Base-by-base conservation (phyloP, 2,797 vertebrate genomes). In the Chaenodraco wilsoni region DNA sequence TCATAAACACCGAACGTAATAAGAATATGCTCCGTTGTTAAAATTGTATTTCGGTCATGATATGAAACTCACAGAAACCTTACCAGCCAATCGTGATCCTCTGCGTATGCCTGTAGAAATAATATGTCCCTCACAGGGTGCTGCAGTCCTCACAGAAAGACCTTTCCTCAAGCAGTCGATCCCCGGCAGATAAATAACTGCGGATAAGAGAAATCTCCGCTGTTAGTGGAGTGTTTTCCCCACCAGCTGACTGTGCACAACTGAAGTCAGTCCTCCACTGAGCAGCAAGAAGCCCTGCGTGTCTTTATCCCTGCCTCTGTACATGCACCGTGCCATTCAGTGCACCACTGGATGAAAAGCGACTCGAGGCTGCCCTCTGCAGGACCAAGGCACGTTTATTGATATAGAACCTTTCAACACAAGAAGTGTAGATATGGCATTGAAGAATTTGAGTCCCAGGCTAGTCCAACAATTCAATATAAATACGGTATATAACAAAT, bases 241-340 rank as follows among this genome's bases (percentile, higher is more conserved):
- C 49, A 14, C 78, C 40, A 61, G n/a, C 49, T 68, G 58, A 48
- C 65, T 55, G 75, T n/a, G 73, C 23, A 43, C 59, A 16, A 64
- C 48, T 50, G 45, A 37, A 45, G 44, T 65, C 71, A 33, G 63
- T 74, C 60, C 57, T 84, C 65, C 27, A 27, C 64, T 59, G 69
- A 40, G 67, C 69, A 74, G 81, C 65, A 27, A 55, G 57, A 21
- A 73, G 51, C 57, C 62, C 49, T 27, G 73, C 60, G 79, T 75
- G 64, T 44, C 11, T 71, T 9, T 66, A 2, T 76, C 46, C 31
- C 81, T 77, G 89, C 76, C 79, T 86, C 74, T 83, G 63, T 49
- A 48, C 78, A 72, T 44, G 45, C 63, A 63, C 50, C 55, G 9
- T 21, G 27, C 43, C 66, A 51, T 49, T 72, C 82, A 67, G 72